Percentiles rank a stretch among this genome's conserved stretches.
Conservation (phyloP, 2,113 vertebrate species). For the Neopipo cinnamomea region DNA sequence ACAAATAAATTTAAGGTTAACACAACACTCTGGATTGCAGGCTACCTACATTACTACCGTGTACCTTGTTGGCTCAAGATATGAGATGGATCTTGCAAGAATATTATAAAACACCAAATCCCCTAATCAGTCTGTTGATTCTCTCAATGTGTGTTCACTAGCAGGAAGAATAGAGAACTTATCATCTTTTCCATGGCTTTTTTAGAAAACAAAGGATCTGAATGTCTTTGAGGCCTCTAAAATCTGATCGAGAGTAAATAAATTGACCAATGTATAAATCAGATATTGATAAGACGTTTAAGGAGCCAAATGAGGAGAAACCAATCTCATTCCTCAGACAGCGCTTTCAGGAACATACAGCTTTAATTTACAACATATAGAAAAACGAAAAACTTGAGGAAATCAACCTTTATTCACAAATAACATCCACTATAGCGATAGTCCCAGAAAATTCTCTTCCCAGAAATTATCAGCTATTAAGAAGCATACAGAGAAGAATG, state of each 20-base stretch:
- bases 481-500: neutral
- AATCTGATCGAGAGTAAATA: neutral
- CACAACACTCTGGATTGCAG: neutral
- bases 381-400: neutral
- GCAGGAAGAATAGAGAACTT: no score
- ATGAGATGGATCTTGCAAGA: neutral
- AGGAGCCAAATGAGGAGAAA: neutral
- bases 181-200: no score
- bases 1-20: neutral
- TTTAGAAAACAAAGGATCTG: no score
- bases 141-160: no score
- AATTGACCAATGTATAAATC: neutral
- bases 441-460: neutral
- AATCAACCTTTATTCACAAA: neutral
- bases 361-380: neutral
- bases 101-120: neutral
- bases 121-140: no score
- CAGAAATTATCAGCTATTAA: neutral
- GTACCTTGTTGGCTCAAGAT: neutral
- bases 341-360: neutral
- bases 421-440: neutral
- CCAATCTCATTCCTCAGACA: neutral
- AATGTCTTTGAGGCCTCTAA: no score
- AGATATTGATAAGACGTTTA: neutral
- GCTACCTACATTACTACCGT: neutral